Percentiles rank a stretch among this genome's conserved stretches.
phyloP scores from a whole-genome alignment of 1,140 invertebrate genomes.

The Tetraneura akinire region DNA sequence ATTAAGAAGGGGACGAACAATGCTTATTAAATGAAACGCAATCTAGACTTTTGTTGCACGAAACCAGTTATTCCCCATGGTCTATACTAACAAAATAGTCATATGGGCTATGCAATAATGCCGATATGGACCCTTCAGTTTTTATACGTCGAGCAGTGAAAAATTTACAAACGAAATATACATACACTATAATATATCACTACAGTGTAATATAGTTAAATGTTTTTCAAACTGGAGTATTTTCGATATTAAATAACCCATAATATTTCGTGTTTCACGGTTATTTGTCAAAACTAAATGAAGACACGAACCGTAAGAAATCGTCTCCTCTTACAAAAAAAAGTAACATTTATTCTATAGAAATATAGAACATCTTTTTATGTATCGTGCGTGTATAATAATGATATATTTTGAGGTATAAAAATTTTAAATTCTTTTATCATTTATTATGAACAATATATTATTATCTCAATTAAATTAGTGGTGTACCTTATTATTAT shows the following conservation, averaged over 20 bases:
- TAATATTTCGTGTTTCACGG: slow-evolving; percentile 1
- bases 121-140: slow-evolving; percentile 1
- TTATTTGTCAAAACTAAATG: slow-evolving; percentile 26
- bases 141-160: slow-evolving; percentile 1
- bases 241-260: not conserved
- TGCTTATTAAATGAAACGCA: slow-evolving; percentile 43
- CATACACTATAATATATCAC: no score
- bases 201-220: not conserved
- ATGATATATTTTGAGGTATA: not conserved
- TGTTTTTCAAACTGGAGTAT: not conserved
- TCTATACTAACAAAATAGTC: slow-evolving; percentile 6
- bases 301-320: slow-evolving; percentile 16
- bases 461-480: not conserved
- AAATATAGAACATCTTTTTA: not conserved
- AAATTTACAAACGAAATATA: not conserved
- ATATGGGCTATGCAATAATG: slow-evolving; percentile 11
- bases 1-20: slow-evolving; percentile 13
- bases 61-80: slow-evolving; percentile 26
- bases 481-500: not conserved
- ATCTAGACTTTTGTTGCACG: slow-evolving; percentile 5
- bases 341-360: not conserved
- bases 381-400: no score
- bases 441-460: not conserved
- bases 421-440: not conserved
- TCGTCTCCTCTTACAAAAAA: not conserved